Base-by-base conservation (phyloP, 2,888 invertebrate species). In the Drosophila flavopinicola region DNA sequence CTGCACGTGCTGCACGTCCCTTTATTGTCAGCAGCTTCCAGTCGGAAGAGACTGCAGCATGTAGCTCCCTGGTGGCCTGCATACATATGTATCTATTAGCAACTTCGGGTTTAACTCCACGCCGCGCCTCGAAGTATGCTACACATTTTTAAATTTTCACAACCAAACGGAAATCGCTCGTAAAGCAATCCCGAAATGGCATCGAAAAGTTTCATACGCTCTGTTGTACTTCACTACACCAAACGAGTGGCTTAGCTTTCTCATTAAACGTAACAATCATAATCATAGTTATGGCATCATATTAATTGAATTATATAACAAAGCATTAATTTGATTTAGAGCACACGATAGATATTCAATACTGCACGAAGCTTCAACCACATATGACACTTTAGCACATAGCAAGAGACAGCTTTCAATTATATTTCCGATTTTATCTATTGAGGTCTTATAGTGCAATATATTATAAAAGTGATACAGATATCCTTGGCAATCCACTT, bases 81-180 rank as follows among this genome's bases (percentile, higher is more conserved):
- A 20, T 11, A 30, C 33, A 35, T 65, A 52, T 58, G 48, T 66
- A 53, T 66, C 52, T 53, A 49, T 53, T 57, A 39, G 37, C 23
- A 69, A 64, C 48, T 64, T 64, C 39, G 52, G 10, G 11, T 41
- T 33, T 7, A 32, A 20, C 27, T 45, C 47, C 54, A 44, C 15
- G 17, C 42, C 20, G 53, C 54, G 45, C 68, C 65, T 33, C 44
- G 38, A 63, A 78, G 58, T 70, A 66, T 84, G 59, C 80, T 70
- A 58, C 71, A 73, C 67, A 75, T 85, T 85, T 75, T 66, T 67
- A 78, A 80, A 84, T 69, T 82, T 82, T 85, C 54, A 24, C 63
- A 85, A 65, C 67, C 61, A 63, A 74, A 58, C 70, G 85, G 75
- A 78, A 84, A 70, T 71, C 71, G 64, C 63, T 79, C 68, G 71